These are phyloP conservation scores for Ormyrus thymus DNA, from an alignment of 2,888 invertebrate genomes.

Conservation along the genomic window DNA sequence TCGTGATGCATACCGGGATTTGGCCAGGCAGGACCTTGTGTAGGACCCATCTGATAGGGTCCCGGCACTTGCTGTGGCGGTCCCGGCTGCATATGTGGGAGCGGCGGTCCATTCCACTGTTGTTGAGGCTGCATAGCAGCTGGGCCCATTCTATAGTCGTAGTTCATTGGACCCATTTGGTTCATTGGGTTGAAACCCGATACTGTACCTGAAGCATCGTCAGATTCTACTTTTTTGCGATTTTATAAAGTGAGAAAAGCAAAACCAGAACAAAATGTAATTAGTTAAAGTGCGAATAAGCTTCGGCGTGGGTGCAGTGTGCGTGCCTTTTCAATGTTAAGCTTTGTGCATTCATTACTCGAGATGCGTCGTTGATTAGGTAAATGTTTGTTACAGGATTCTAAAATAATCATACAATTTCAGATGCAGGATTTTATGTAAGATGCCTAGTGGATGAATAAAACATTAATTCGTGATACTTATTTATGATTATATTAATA, in stretches of 20 bases:
- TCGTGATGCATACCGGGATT: conserved; percentile 35
- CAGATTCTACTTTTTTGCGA: neutral
- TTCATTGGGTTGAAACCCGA: neutral
- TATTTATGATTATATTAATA: no score
- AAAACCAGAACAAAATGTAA: neutral
- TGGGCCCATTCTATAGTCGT: conserved; percentile 41
- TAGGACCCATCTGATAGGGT: conserved; percentile 19
- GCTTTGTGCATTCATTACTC: no score
- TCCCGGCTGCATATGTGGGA: conserved; percentile 24
- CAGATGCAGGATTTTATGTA: no score
- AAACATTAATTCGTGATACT: no score
- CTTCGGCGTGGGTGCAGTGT: no score
- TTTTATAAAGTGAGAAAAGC: neutral
- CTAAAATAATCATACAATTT: no score
- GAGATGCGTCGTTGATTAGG: no score
- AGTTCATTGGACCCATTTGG: conserved; percentile 40
- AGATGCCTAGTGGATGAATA: no score
- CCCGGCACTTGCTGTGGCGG: conserved; percentile 8
- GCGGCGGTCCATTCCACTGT: conserved; percentile 50
- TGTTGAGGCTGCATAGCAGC: conserved; percentile 20
- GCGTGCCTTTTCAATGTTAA: no score
- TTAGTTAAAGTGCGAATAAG: neutral
- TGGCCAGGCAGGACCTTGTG: conserved; percentile 36
- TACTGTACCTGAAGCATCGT: conserved; percentile 12
- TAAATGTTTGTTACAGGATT: no score